Base-by-base conservation (phyloP, 2,113 vertebrate genomes). In the Rhombomys opimus region DNA sequence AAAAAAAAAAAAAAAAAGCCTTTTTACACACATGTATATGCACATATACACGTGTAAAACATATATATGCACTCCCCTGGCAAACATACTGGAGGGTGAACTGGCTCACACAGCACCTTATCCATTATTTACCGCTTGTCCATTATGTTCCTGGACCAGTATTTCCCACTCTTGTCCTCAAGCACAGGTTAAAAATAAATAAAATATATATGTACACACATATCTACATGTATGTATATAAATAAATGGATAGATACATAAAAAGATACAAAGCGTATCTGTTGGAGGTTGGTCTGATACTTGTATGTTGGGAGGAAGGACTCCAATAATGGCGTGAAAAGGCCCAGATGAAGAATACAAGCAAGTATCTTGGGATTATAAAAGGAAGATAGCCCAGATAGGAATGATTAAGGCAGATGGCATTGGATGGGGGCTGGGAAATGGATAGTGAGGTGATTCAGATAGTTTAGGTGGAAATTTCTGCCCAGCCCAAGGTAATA, bases 21-120 rank as follows among this genome's bases (percentile, higher is more conserved):
- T 63, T 72, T 59, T 73, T 70, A 94, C n/a, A 61, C 35, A 38
- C 22, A 82, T 15, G 80, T 59, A 50, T 50, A 80, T 80, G 18
- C 0, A 1, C 0, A 4, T 35, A 25, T 57, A 81, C 54, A 81
- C 35, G 25, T 14, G 12, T n/a, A 82, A 8, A 23, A 25, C 52
- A 59, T 68, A 35, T 22, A 88, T 88, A 15, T 73, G 63, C 99
- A 98, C 99, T 99, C 65, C 99, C 99, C 97, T 99, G 99, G 87
- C 99, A 98, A 72, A 99, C 98, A 87, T 99, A 99, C 97, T 99
- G 99, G 54, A 99, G 99, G 17, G 99, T 99, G 96, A 99, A 99
- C 88, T 99, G 99, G 97, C 99, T 99, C 98, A 85, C 99, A 99
- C 76, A 99, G 97, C 77, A 99, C 99, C 98, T 99, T 99, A 0